A percentile compares a stretch with the other conserved stretches of the same genome.
These are phyloP conservation scores for Characodon lateralis DNA, from an alignment of 2,797 vertebrate genomes.

Conservation along the genomic window DNA sequence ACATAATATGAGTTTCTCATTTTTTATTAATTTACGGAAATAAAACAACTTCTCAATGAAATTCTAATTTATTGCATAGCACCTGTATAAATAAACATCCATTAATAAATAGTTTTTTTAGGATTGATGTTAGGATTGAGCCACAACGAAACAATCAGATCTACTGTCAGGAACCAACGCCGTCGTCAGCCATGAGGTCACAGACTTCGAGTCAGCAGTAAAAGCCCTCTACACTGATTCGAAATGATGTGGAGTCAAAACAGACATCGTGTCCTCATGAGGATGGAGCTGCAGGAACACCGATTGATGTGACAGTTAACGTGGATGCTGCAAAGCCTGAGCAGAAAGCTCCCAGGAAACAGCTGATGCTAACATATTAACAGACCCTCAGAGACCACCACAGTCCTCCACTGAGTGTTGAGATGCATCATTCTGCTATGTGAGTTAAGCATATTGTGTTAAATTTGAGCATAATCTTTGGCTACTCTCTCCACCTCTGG, in stretches of 20 bases:
- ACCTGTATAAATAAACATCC: not conserved
- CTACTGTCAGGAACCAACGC: not conserved
- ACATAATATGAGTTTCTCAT: too few relatives aligned
- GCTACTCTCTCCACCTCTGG: too few relatives aligned
- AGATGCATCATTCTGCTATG: not conserved
- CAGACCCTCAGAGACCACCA: not conserved
- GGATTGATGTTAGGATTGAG: not conserved
- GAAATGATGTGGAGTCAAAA: slow-evolving; percentile 31
- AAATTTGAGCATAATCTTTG: too few relatives aligned
- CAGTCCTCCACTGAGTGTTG: not conserved
- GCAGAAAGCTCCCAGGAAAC: slow-evolving; percentile 27
- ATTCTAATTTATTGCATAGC: not conserved
- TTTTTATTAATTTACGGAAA: too few relatives aligned
- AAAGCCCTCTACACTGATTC: slow-evolving; percentile 8
- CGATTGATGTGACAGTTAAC: slow-evolving; percentile 45
- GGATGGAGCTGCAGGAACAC: not conserved
- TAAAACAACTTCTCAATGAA: too few relatives aligned
- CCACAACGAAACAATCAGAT: slow-evolving; percentile 2
- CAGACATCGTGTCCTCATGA: slow-evolving; percentile 1
- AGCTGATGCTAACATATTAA: slow-evolving; percentile 44
- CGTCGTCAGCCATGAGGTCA: not conserved
- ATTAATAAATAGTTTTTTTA: not conserved
- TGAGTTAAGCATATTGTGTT: too few relatives aligned
- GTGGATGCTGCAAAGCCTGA: slow-evolving; percentile 17
- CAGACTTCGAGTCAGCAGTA: slow-evolving; percentile 23